Conservation (phyloP, 2,113 vertebrate species). For the Ammodytes marinus region DNA sequence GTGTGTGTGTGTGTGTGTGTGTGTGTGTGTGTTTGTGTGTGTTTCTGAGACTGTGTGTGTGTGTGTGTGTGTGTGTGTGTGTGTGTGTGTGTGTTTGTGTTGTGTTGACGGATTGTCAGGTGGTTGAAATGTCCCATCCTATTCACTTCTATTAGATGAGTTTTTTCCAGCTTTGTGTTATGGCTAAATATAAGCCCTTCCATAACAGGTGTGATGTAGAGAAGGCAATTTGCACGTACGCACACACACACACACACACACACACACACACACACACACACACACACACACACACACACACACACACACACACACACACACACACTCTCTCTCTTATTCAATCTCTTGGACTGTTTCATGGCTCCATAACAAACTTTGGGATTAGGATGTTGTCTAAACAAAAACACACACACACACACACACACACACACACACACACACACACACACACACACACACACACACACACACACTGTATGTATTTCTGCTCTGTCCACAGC, state of each 20-base stretch:
- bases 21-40: too few species aligned
- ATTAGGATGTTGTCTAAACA: slow-evolving; percentile 58
- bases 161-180: neutral
- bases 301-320: too few species aligned
- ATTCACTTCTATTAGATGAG: neutral
- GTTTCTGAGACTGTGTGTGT: too few species aligned
- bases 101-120: neutral
- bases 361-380: slow-evolving; percentile 47
- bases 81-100: neutral
- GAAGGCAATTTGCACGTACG: too few species aligned
- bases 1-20: too few species aligned
- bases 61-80: too few species aligned
- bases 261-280: too few species aligned
- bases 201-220: neutral
- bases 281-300: too few species aligned
- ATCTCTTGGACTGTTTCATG: slow-evolving; percentile 55
- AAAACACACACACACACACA: slow-evolving; percentile 47
- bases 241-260: too few species aligned
- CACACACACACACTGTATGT: slow-evolving; percentile 21
- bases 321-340: slow-evolving; percentile 42
- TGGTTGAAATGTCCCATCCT: neutral
- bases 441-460: slow-evolving; percentile 53
- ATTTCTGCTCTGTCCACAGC: slow-evolving; percentile 40
- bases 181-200: too few species aligned
- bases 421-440: slow-evolving; percentile 53